A percentile compares a stretch with the other conserved stretches of the same genome.
phyloP scores from a whole-genome alignment of 2,797 vertebrate species.

The Cyprinella venusta region DNA sequence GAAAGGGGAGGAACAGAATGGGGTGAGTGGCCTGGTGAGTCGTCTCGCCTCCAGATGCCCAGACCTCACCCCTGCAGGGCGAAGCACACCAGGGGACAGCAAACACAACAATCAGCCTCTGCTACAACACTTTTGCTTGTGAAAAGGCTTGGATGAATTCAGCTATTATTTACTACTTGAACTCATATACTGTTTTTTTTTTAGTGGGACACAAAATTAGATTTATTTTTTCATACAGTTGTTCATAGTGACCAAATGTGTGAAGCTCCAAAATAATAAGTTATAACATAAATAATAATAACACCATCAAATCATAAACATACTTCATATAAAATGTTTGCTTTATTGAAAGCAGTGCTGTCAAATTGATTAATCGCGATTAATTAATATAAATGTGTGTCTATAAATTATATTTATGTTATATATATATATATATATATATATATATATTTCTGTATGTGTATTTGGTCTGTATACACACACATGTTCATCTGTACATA shows the following conservation, averaged over 20 bases:
- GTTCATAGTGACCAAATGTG: neutral
- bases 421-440: too few species aligned
- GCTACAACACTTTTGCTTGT: neutral
- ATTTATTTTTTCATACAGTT: neutral
- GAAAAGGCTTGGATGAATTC: neutral
- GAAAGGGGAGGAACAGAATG: constrained; percentile 18
- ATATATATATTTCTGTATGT: too few species aligned
- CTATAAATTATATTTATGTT: too few species aligned
- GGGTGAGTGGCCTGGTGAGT: constrained; percentile 16
- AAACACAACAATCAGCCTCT: constrained; percentile 24
- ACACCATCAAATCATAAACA: neutral
- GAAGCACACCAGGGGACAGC: constrained; percentile 14
- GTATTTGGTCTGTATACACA: too few species aligned
- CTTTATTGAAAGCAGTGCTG: too few species aligned
- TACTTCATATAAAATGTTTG: neutral
- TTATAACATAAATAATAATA: neutral
- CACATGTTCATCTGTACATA: too few species aligned
- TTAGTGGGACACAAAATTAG: neutral
- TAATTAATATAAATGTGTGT: too few species aligned
- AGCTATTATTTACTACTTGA: neutral
- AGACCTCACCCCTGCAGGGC: constrained; percentile 31
- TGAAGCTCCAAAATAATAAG: neutral
- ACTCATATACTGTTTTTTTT: neutral
- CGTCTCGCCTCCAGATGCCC: constrained; percentile 56
- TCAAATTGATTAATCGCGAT: too few species aligned